Evolutionary conservation across 2,113 vertebrate genomes (phyloP), one percentile per base, ranked within the genome.

Genomic region (Ophthalmolycus amberensis): DNA sequence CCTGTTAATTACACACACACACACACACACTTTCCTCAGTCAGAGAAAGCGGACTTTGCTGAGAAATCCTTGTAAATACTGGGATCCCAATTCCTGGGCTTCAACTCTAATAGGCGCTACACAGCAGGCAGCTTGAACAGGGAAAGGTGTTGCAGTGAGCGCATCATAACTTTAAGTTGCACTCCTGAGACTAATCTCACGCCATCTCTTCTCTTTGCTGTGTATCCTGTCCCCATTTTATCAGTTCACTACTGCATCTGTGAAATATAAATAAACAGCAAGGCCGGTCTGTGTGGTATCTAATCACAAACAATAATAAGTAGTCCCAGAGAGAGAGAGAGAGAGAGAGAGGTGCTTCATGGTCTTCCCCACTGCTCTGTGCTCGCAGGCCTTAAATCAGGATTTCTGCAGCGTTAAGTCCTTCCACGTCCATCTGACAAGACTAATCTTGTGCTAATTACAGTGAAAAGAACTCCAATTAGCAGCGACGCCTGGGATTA

Each of bases 391-490:
- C 71, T 83, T 80, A 86, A 88, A 80, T 90, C 67, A 82, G 90
- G 85, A 75, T 91, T 89, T 86, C 86, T 52, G 60, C 71, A 20
- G 82, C 46, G n/a, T 82, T 89, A 80, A 91, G 79, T 88, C 85
- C 77, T 54, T 85, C 86, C 86, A 80, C 70, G 83, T 89, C 85
- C 87, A 88, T 90, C 87, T 93, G 93, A 93, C 91, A 91, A 87
- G 85, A 90, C 87, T 91, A 88, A 94, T 94, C 89, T 91, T 11
- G 52, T 79, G 83, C 87, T 93, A 93, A 94, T 93, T 91, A 89
- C 86, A 82, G 75, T 70, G 67, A 85, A 84, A 85, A 88, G 82
- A 89, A 84, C 84, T 80, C 71, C 71, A 90, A 90, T 94, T 93
- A 93, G 81, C 68, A 5, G 27, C 29, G 44, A 79, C 84, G 62